Base-by-base conservation (phyloP, 2,113 vertebrate species). In the Chaetodon trifascialis region DNA sequence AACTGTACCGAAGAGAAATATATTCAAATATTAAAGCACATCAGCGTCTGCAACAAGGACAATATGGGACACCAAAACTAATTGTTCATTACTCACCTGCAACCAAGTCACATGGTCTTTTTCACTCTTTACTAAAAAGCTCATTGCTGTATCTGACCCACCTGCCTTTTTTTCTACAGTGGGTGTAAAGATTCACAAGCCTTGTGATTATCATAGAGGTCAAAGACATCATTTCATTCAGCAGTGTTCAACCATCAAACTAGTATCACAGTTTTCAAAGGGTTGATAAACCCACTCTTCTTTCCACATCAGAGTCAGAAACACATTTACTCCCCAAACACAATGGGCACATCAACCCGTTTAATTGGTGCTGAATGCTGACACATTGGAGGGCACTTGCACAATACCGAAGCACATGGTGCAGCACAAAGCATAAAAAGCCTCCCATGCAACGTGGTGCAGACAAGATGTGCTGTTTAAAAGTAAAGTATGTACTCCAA, bases 291-390 rank as follows among this genome's bases (percentile, higher is more conserved):
- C 44, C 55, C 36, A 74, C 64, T 76, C 23, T 54, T 38, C 23
- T 68, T 73, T 79, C 58, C n/a, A 55, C 66, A 81, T 69, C 67
- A 23, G 30, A 38, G 55, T 63, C 46, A 54, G 36, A 56, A 42
- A 58, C 19, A 65, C 42, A 44, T 76, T 55, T 44, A 30, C 21
- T 40, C 38, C 36, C 44, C 30, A 17, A 73, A 30, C 47, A 76
- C 55, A 79, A 67, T 8, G 44, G 58, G 44, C 25, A 65, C 60
- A 84, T 59, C 51, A 67, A 79, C 1, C 6, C 40, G 38, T 51
- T 73, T 84, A 58, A 79, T 60, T 79, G 67, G 71, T 56, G 40
- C 56, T 16, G 12, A 72, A 55, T 60, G 54, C n/a, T 60, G 79
- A 82, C 79, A 79, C 67, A 36, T 9, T 59, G 30, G 51, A 85